Base-by-base conservation (phyloP, 2,797 vertebrate genomes). In the Lates japonicus region DNA sequence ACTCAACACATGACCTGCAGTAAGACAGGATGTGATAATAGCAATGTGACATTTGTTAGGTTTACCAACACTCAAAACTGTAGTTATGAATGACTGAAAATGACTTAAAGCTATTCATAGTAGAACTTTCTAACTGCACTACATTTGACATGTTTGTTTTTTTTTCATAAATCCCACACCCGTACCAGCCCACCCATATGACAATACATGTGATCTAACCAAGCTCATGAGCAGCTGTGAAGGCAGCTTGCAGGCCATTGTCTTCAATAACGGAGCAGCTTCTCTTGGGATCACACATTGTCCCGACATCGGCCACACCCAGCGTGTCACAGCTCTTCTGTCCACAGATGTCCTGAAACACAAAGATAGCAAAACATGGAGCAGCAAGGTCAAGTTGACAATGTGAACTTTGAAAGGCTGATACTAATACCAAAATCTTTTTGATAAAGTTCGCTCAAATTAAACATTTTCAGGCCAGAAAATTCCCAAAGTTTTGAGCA, bases 201-300 rank as follows among this genome's bases (percentile, higher is more conserved):
- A 71, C n/a, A 46, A 3, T 33, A 60, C 55, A 39, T 10, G 20
- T 9, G 25, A 79, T 88, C 83, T 94, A 92, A 99, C 98, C 98
- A 0, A 99, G 96, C 90, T 99, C 98, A 0, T 99, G 98, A 74
- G 97, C 97, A 87, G 97, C 92, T 1, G 98, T 99, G 94, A 98
- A 98, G 76, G 97, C 96, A 0, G 97, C 96, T 82, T 98, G 98
- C 66, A 99, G 95, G 3, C 98, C 98, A 76, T 97, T 97, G 10
- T 99, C 98, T 90, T 98, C 97, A 0, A 99, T 97, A 61, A 99
- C 97, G 0, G 97, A 97, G 90, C 98, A 99, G 95, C 98, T 99
- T 90, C 97, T 97, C 92, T 96, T 97, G 63, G 96, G 96, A 80
- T 99, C 97, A 1, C 98, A 99, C 96, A 99, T 97, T 25, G 98